Conservation (phyloP, 2,797 vertebrate species). For the Cyclura pinguis region DNA sequence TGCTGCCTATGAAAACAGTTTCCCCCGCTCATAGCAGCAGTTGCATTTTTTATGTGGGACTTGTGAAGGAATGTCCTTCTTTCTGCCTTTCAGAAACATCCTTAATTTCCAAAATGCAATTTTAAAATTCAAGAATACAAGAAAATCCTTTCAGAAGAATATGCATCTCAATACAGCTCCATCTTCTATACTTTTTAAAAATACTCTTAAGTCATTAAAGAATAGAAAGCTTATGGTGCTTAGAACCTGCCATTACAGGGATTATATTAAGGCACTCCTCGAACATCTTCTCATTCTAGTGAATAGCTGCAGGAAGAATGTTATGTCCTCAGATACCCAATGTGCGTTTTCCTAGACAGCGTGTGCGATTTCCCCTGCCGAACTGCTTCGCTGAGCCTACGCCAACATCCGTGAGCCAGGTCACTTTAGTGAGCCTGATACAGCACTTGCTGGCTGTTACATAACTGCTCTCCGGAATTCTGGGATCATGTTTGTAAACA, state of each 20-base stretch:
- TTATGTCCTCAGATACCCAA: background rate
- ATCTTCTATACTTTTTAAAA: conserved; percentile 44
- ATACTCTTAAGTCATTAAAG: conserved; percentile 28
- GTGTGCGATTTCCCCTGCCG: background rate
- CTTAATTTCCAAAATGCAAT: conserved; percentile 23
- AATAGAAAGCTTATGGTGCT: conserved; percentile 10
- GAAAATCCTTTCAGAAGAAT: conserved; percentile 3
- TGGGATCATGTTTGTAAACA: conserved; percentile 92
- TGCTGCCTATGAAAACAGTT: background rate
- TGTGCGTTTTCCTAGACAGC: conserved; percentile 1
- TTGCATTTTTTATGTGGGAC: background rate
- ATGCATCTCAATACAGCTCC: background rate
- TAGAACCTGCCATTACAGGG: conserved; percentile 41
- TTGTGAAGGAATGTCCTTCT: background rate
- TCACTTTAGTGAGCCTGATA: conserved; percentile 70
- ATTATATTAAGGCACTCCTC: conserved; percentile 22
- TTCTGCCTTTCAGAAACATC: background rate
- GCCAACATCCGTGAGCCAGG: conserved; percentile 60
- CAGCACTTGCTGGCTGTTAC: conserved; percentile 77
- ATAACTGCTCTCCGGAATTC: conserved; percentile 82
- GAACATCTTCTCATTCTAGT: conserved; percentile 60
- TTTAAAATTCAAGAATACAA: conserved; percentile 44
- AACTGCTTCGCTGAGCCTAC: background rate
- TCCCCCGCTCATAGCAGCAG: background rate
- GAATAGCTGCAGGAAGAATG: conserved; percentile 58